A percentile compares a stretch with the other conserved stretches of the same genome.
phyloP scores from a whole-genome alignment of 1,140 invertebrate species.

The Drosophila azteca region DNA sequence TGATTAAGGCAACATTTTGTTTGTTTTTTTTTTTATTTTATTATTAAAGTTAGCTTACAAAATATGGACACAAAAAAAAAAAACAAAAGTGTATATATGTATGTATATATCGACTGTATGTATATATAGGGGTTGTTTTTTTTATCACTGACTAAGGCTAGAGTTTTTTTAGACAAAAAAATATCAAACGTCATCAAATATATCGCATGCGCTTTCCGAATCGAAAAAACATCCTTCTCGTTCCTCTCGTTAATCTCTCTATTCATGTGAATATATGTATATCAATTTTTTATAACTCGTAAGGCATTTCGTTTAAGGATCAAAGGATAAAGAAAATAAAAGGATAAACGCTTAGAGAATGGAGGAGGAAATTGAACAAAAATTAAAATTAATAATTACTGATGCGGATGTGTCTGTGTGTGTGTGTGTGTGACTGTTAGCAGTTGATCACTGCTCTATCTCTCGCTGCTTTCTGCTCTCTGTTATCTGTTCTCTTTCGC shows the following conservation, averaged over 20 bases:
- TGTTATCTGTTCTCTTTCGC: conserved; percentile 15
- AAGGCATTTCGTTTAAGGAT: conserved; percentile 38
- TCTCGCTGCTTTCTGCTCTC: not conserved
- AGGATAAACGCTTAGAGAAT: conserved; percentile 34
- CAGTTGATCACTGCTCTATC: conserved; percentile 45
- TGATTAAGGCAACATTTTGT: conserved; percentile 66
- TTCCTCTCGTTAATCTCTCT: conserved; percentile 18
- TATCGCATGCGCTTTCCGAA: conserved; percentile 22
- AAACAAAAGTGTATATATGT: conserved; percentile 49
- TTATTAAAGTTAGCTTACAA: conserved; percentile 51
- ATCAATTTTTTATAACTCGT: conserved; percentile 42
- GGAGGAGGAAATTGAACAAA: conserved; percentile 27
- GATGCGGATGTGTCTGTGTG: conserved; percentile 78
- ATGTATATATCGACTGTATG: conserved; percentile 28
- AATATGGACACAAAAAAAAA: conserved; percentile 52
- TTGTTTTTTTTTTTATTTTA: conserved; percentile 46
- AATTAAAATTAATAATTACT: conserved; percentile 82
- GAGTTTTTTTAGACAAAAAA: conserved; percentile 47
- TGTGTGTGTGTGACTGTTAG: conserved; percentile 74
- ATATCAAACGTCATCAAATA: conserved; percentile 71
- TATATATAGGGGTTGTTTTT: conserved; percentile 24
- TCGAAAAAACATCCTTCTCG: conserved; percentile 20
- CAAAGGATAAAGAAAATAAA: conserved; percentile 29
- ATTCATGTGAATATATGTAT: conserved; percentile 20
- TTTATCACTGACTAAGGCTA: conserved; percentile 74